A percentile compares a stretch with the other conserved stretches of the same genome.
These are phyloP conservation scores for Malurus splendens DNA, from an alignment of 2,797 vertebrate genomes.

Conservation along the genomic window DNA sequence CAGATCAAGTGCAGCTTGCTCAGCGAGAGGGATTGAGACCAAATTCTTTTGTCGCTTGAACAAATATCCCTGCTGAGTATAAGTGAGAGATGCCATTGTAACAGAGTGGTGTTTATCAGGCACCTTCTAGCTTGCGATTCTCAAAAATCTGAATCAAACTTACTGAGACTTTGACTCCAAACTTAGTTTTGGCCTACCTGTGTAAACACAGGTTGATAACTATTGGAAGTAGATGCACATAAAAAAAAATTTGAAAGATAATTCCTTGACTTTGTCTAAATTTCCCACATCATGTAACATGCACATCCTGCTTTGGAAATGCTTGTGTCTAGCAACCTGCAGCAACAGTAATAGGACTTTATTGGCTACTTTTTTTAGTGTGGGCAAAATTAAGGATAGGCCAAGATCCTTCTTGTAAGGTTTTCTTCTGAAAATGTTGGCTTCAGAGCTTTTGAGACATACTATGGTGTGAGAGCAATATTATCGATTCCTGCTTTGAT, in stretches of 20 bases:
- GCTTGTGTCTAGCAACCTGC: not conserved
- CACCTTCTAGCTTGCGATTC: not conserved
- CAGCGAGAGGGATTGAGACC: not conserved
- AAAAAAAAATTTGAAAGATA: not conserved
- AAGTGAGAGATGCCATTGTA: not conserved
- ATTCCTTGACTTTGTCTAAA: not conserved
- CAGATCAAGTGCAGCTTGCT: conserved; percentile 29
- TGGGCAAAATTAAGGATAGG: not conserved
- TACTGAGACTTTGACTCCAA: not conserved
- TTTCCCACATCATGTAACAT: not conserved
- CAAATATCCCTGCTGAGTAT: conserved; percentile 15
- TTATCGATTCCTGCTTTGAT: not conserved
- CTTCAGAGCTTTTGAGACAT: not conserved
- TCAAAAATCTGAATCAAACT: not conserved
- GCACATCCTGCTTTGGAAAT: not conserved
- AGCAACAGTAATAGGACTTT: not conserved
- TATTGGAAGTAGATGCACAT: not conserved
- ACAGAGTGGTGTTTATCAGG: not conserved
- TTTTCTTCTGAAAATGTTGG: not conserved
- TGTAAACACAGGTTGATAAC: not conserved
- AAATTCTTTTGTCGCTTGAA: conserved; percentile 20
- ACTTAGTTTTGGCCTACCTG: not conserved
- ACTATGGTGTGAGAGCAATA: accelerated
- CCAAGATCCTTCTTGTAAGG: not conserved
- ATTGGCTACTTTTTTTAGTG: not conserved